Conservation (phyloP, 2,888 invertebrate species). For the Parnassius mnemosyne region DNA sequence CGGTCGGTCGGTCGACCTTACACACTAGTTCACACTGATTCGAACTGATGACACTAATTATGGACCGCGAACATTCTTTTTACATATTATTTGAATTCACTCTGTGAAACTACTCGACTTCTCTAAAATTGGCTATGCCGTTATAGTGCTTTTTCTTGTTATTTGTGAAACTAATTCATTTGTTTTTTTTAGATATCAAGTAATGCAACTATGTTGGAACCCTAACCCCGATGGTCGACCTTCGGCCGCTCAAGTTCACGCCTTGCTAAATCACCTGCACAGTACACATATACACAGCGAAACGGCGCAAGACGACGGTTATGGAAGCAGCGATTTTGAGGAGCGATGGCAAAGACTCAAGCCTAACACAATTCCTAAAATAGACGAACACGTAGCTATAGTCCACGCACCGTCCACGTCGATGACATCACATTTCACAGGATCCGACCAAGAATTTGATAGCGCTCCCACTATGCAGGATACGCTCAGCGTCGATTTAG, state of each 20-base stretch:
- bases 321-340: conserved; percentile 82
- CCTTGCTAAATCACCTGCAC: conserved; percentile 67
- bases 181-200: conserved; percentile 77
- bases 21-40: too few relatives aligned
- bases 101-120: too few relatives aligned
- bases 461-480: conserved; percentile 49
- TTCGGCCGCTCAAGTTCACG: conserved; percentile 60
- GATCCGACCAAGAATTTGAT: conserved; percentile 57
- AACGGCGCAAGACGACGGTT: conserved; percentile 44
- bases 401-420: conserved; percentile 67
- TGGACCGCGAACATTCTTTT: too few relatives aligned
- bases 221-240: conserved; percentile 50
- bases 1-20: too few relatives aligned
- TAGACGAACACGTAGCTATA: conserved; percentile 77
- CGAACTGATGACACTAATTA: too few relatives aligned
- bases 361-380: conserved; percentile 82
- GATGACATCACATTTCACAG: conserved; percentile 54
- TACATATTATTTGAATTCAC: too few relatives aligned
- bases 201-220: conserved; percentile 88
- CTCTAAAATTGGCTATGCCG: too few relatives aligned
- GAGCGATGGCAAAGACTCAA: conserved; percentile 86
- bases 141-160: too few relatives aligned
- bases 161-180: background rate
- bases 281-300: conserved; percentile 49
- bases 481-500: conserved; percentile 59